Evolutionary conservation across 2,797 vertebrate genomes (phyloP), one percentile per base, ranked within the genome.

Genomic region (Fistularia tabacaria): DNA sequence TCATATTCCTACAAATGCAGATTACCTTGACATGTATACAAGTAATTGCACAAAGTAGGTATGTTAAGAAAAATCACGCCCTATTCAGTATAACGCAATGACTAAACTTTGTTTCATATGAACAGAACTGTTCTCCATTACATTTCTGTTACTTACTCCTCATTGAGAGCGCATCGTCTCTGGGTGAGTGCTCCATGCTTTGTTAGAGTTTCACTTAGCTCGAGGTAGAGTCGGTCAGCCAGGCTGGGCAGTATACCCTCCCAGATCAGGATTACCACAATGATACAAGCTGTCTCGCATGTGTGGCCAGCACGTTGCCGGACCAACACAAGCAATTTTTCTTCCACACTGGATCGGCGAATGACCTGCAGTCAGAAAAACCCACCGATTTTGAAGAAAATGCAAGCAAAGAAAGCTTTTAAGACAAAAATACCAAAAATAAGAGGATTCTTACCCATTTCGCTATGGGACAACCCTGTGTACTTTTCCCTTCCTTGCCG

Each of bases 401-500:
- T 50, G 36, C 14, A 25, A 6, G 36, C 11, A 2, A 4, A 7
- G n/a, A 14, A 7, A 45, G 45, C 8, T n/a, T 3, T 37, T 37
- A 36, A 13, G 15, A 10, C 9, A 38, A 7, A 41, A 9, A 55
- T 3, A 45, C 0, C 11, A 44, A 14, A 25, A 25, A 25, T 46
- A 57, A 49, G 38, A 0, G 37, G 45, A 12, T 38, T 62, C 92
- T 91, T 92, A 99, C 97, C 97, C 97, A 99, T 93, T 99, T 99
- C 56, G 97, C 97, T 83, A 99, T 97, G 57, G 97, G 97, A 77
- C 97, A 99, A 66, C 97, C 97, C 86, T 98, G 96, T 77, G 94
- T 94, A 81, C 97, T 99, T 85, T 97, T 99, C 69, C 97, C 97
- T 89, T 99, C 97, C 86, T 98, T 99, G 74, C 97, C 97, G 69